phyloP scores from a whole-genome alignment of 2,113 vertebrate genomes.

The Ophthalmolycus amberensis region DNA sequence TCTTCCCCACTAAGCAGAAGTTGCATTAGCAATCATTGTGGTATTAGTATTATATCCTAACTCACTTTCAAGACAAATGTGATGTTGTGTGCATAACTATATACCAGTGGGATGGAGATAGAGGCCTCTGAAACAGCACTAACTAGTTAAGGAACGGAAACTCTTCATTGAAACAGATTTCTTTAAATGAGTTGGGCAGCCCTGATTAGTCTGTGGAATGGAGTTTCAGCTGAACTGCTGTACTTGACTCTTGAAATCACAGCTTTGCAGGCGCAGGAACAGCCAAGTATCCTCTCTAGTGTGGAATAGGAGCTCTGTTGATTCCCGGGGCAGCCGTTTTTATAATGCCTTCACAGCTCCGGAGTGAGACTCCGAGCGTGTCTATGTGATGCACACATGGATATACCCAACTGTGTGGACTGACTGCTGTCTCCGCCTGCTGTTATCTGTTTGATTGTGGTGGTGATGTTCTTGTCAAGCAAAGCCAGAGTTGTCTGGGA shows the following conservation, averaged over 20 bases:
- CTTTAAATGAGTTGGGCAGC: background rate
- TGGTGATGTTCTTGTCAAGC: background rate
- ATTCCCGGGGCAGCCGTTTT: conserved; percentile 15
- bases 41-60: background rate
- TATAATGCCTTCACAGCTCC: conserved; percentile 14
- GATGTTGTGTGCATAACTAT: background rate
- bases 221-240: conserved; percentile 8
- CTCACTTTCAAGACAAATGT: background rate
- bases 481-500: background rate
- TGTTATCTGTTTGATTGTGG: conserved; percentile 11
- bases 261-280: conserved; percentile 6
- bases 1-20: background rate
- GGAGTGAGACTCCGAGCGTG: background rate
- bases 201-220: conserved; percentile 11
- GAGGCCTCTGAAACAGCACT: conserved; percentile 1
- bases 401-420: background rate
- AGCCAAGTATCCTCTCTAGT: conserved; percentile 21
- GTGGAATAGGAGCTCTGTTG: conserved; percentile 23
- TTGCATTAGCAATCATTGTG: background rate
- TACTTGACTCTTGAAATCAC: conserved; percentile 48
- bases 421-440: conserved; percentile 19
- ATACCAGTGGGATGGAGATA: background rate
- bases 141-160: background rate
- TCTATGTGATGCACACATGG: background rate
- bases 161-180: background rate